Percentiles rank a stretch among this genome's conserved stretches.
Evolutionary conservation across 2,113 vertebrate genomes (phyloP).

Genomic region (Laticauda laticaudata): DNA sequence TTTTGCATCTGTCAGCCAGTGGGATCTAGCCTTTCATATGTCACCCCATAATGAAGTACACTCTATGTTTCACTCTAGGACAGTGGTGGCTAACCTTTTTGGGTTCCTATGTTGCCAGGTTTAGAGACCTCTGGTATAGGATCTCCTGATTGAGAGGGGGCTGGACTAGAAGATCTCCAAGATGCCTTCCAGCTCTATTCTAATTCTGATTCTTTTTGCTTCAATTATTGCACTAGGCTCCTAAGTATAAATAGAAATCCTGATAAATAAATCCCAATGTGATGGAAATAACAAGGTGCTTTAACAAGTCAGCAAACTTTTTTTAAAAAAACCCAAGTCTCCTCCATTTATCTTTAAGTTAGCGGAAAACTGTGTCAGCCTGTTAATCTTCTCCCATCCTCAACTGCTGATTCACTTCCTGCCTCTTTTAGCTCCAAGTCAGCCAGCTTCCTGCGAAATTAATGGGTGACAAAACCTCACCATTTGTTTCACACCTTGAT

Average conservation of each 20-base stretch:
- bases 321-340: neutral
- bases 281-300: slow-evolving; percentile 42
- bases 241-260: neutral
- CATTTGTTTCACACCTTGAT: neutral
- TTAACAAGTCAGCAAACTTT: slow-evolving; percentile 59
- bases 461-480: neutral
- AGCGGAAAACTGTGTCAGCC: neutral
- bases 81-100: no score
- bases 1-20: no score
- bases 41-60: no score
- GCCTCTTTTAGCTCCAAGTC: neutral
- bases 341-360: neutral
- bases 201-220: neutral
- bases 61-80: no score
- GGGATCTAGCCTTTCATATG: no score
- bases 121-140: no score
- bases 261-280: neutral
- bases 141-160: no score
- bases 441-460: neutral
- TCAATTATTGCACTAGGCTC: neutral
- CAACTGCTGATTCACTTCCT: neutral
- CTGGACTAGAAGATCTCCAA: no score
- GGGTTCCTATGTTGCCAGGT: no score
- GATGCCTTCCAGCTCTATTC: no score
- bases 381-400: neutral